Base-by-base conservation (phyloP, 2,888 invertebrate species). In the Leptinotarsa juncta region DNA sequence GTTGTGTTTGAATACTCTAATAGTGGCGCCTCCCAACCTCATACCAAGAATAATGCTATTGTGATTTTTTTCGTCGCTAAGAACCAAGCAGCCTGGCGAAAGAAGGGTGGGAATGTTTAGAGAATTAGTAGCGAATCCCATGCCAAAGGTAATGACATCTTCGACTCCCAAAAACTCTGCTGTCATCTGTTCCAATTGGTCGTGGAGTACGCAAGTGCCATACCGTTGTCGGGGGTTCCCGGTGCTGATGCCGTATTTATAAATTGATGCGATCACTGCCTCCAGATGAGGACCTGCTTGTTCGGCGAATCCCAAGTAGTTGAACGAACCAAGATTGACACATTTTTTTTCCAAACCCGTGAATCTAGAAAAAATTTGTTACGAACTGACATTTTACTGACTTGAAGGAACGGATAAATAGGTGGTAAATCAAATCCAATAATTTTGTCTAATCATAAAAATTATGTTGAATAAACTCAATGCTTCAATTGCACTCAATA, bases 101-200 rank as follows among this genome's bases (percentile, higher is more conserved):
- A 98, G 89, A 53, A 99, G 89, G 55, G 94, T 94, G 3, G 99
- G 98, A 85, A 99, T 91, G 85, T 97, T 97, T 81, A 98, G 91
- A 15, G 97, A 92, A 89, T 99, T 99, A 5, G 99, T 99, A 66
- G 98, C 99, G 89, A 98, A 99, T 7, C 99, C 99, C 99, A 99
- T 99, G 79, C 97, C 97, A 88, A 97, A 96, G 60, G 96, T 95
- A 72, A 98, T 94, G 51, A 98, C 96, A 85, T 96, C 96, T 88
- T 99, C 98, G 0, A 94, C 94, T 3, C 97, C 97, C 53, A 99
- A 90, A 90, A 97, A 99, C 82, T 92, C 90, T 0, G 99, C 97
- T 0, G 96, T 94, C 77, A 95, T 87, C 71, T 89, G 87, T 89
- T 99, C 99, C 74, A 99, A 89, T 84, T 97, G 94, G 0, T 86